Evolutionary conservation across 2,113 vertebrate genomes (phyloP).

Genomic region (Alectura lathami): DNA sequence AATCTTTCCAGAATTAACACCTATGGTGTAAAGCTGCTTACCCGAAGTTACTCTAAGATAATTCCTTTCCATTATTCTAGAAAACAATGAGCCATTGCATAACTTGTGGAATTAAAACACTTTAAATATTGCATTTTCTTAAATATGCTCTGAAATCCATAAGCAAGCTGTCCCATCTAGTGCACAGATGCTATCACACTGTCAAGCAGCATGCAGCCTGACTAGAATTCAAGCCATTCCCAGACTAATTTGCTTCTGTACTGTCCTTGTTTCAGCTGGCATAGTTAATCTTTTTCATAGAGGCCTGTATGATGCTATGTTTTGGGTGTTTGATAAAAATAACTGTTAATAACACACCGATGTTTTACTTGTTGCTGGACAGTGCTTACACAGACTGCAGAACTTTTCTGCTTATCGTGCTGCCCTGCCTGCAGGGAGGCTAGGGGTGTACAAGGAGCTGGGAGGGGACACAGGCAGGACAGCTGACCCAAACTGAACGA

Average conservation of each 20-base stretch:
- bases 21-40: not conserved
- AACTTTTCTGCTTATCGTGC: not conserved
- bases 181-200: not conserved
- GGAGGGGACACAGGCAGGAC: not conserved
- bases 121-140: not conserved
- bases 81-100: not conserved
- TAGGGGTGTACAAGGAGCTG: not conserved
- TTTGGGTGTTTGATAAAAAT: not conserved
- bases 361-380: not conserved
- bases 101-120: not conserved
- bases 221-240: not conserved
- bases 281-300: not conserved
- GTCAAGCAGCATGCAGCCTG: not conserved
- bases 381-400: not conserved
- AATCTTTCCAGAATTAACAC: not conserved
- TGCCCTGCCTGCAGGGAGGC: not conserved
- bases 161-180: not conserved
- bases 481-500: not conserved
- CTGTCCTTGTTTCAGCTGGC: not conserved
- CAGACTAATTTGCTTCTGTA: not conserved
- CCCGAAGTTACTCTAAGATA: not conserved
- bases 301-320: not conserved
- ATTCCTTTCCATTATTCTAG: not conserved
- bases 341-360: not conserved
- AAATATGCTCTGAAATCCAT: not conserved